phyloP scores from a whole-genome alignment of 2,113 vertebrate species.

The Grantiella picta region DNA sequence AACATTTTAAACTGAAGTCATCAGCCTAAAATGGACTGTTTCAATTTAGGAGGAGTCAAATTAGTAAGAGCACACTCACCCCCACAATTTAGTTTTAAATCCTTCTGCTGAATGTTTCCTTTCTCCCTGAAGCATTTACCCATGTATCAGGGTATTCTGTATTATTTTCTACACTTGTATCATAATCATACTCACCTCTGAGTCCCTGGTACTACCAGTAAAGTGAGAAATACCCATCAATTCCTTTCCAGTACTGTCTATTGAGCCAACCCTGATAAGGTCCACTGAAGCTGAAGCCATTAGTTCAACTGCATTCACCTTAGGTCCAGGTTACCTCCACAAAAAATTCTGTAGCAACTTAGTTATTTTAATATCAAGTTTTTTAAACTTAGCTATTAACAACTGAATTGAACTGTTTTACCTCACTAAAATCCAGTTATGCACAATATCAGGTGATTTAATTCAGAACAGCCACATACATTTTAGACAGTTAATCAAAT shows the following conservation, averaged over 20 bases:
- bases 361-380: neutral
- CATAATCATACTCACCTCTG: constrained; percentile 12
- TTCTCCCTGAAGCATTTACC: constrained; percentile 4
- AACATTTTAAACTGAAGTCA: neutral
- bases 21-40: neutral
- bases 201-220: neutral
- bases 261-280: neutral
- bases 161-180: neutral
- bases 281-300: neutral
- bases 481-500: neutral
- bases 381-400: neutral
- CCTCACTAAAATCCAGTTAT: neutral
- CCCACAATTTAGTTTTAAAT: constrained; percentile 13
- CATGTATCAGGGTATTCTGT: neutral
- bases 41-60: neutral
- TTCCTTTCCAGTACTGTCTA: neutral
- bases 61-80: neutral
- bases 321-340: neutral
- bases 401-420: neutral
- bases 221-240: neutral
- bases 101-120: neutral
- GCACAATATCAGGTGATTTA: neutral
- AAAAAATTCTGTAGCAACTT: neutral
- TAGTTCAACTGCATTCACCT: neutral
- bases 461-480: neutral